These are phyloP conservation scores for Drosophila setifemur DNA, from an alignment of 1,140 invertebrate genomes.

Conservation along the genomic window DNA sequence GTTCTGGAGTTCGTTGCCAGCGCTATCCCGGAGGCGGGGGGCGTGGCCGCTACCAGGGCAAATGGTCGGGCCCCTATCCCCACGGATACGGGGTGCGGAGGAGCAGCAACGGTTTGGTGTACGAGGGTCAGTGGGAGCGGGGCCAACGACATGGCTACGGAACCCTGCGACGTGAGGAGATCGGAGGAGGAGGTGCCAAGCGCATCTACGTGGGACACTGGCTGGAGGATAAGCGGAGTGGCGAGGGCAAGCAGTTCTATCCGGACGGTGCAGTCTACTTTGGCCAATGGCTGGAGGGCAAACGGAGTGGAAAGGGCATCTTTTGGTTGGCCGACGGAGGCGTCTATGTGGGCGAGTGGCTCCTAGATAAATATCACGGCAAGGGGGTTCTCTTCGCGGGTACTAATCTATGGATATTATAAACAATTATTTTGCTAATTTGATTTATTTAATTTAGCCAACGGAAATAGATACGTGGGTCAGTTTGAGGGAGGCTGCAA, in stretches of 20 bases:
- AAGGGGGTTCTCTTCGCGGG: slow-evolving; percentile 76
- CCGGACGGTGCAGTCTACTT: slow-evolving; percentile 64
- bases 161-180: slow-evolving; percentile 35
- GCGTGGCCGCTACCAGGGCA: slow-evolving; percentile 50
- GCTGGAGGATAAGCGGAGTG: slow-evolving; percentile 82
- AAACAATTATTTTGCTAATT: neutral
- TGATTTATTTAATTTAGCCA: slow-evolving; percentile 63
- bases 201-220: slow-evolving; percentile 84
- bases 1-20: slow-evolving; percentile 37
- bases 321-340: slow-evolving; percentile 83
- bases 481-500: slow-evolving; percentile 83
- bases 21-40: slow-evolving; percentile 43
- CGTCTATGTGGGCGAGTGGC: slow-evolving; percentile 84
- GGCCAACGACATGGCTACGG: slow-evolving; percentile 84
- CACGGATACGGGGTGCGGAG: slow-evolving; percentile 50
- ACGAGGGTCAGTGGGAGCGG: slow-evolving; percentile 84
- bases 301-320: slow-evolving; percentile 85
- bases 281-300: slow-evolving; percentile 83
- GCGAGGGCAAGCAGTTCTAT: slow-evolving; percentile 80
- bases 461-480: slow-evolving; percentile 86
- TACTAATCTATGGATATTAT: slow-evolving; percentile 3
- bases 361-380: slow-evolving; percentile 80
- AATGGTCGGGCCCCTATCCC: slow-evolving; percentile 38
- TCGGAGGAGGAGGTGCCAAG: slow-evolving; percentile 2
- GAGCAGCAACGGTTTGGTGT: slow-evolving; percentile 65